Conservation (phyloP, 2,797 vertebrate species). For the Amblyraja radiata region DNA sequence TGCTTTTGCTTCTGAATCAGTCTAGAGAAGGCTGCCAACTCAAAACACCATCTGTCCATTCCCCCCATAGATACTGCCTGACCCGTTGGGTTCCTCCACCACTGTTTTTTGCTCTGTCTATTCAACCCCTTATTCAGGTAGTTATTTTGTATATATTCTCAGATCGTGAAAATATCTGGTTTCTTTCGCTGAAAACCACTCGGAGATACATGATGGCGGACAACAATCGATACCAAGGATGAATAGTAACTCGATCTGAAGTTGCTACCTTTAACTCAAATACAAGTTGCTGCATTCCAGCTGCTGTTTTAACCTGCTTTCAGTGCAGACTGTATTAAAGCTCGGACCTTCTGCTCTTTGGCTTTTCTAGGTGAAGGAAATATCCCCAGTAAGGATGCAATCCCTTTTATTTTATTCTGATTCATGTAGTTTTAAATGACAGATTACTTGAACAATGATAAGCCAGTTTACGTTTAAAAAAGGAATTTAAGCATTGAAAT, state of each 20-base stretch:
- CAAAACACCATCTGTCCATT: too few relatives aligned
- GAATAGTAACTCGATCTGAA: not conserved
- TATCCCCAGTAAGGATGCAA: not conserved
- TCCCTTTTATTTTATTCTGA: not conserved
- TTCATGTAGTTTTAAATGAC: not conserved
- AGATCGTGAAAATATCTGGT: not conserved
- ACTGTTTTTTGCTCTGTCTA: too few relatives aligned
- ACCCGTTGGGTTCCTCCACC: too few relatives aligned
- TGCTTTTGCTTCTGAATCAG: too few relatives aligned
- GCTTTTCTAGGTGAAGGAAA: not conserved
- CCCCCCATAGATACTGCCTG: too few relatives aligned
- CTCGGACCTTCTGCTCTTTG: not conserved
- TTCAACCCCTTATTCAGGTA: too few relatives aligned
- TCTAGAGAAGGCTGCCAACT: too few relatives aligned
- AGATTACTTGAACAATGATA: not conserved
- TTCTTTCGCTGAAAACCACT: not conserved
- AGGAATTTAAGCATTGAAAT: not conserved
- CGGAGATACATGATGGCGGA: too few relatives aligned
- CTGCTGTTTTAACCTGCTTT: not conserved
- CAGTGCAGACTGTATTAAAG: not conserved
- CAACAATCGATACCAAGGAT: not conserved
- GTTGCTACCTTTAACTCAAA: not conserved
- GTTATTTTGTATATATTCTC: not conserved
- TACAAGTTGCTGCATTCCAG: not conserved
- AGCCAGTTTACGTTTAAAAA: not conserved